Evolutionary conservation across 2,888 invertebrate species (phyloP).

Genomic region (Chaetogeoica ovagalla): DNA sequence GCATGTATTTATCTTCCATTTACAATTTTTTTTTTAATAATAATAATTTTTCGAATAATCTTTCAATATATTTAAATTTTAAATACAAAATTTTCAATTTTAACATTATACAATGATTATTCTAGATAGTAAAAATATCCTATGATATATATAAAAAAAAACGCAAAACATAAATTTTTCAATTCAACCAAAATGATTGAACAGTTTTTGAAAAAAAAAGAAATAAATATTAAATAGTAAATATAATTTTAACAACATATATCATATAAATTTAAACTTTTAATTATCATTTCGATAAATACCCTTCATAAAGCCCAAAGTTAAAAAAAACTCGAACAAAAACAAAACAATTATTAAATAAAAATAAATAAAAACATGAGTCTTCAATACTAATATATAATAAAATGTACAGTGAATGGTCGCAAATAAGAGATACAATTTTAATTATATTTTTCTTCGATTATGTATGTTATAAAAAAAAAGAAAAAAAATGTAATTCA

Average conservation of each 20-base stretch:
- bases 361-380: slow-evolving; percentile 44
- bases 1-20: slow-evolving; percentile 40
- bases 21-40: slow-evolving; percentile 20
- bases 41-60: slow-evolving; percentile 12
- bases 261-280: slow-evolving; percentile 45
- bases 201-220: slow-evolving; percentile 31
- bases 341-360: slow-evolving; percentile 49
- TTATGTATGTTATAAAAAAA: background rate
- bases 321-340: slow-evolving; percentile 46
- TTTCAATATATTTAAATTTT: slow-evolving; percentile 7
- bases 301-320: slow-evolving; percentile 51
- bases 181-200: slow-evolving; percentile 47
- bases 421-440: slow-evolving; percentile 31
- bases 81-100: slow-evolving; percentile 34
- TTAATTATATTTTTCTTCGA: slow-evolving; percentile 11
- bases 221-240: slow-evolving; percentile 47
- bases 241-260: slow-evolving; percentile 52
- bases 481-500: background rate
- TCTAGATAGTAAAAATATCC: slow-evolving; percentile 46
- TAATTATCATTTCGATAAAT: slow-evolving; percentile 44
- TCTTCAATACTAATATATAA: slow-evolving; percentile 38
- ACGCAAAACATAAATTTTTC: slow-evolving; percentile 42
- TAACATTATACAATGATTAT: slow-evolving; percentile 27
- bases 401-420: slow-evolving; percentile 45
- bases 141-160: slow-evolving; percentile 39